Percentiles rank a stretch among this genome's conserved stretches.
Conservation (phyloP, 2,797 vertebrate species). For the Smutsia temminckii region DNA sequence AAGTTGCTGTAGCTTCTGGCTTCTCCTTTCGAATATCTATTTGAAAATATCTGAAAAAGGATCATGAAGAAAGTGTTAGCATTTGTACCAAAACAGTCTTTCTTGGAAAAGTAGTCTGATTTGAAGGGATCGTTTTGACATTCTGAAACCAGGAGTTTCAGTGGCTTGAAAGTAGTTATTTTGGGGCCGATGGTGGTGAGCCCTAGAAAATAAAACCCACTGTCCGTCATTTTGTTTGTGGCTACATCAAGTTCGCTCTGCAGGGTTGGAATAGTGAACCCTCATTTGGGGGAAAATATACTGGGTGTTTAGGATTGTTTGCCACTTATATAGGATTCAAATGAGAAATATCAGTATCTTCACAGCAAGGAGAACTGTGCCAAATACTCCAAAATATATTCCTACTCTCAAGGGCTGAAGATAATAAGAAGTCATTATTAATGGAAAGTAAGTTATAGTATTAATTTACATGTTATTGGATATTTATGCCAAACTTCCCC, state of each 20-base stretch:
- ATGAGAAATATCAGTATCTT: neutral
- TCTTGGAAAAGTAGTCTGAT: neutral
- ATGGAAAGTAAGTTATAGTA: neutral
- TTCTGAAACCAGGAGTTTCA: neutral
- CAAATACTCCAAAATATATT: neutral
- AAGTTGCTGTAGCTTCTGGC: slow-evolving; percentile 17
- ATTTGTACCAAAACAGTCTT: neutral
- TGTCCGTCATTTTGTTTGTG: neutral
- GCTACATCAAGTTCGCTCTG: neutral
- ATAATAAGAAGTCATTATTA: neutral
- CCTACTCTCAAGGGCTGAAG: neutral
- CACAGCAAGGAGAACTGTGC: neutral
- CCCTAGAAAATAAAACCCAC: neutral
- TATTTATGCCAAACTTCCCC: neutral
- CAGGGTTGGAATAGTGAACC: neutral
- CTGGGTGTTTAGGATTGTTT: neutral
- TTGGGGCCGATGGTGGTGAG: neutral
- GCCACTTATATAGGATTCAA: neutral
- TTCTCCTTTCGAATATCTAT: neutral
- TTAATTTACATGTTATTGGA: neutral
- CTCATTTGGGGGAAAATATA: neutral
- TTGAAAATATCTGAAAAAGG: neutral
- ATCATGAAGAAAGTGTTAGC: neutral
- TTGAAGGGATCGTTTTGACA: slow-evolving; percentile 28
- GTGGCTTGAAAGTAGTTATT: neutral